A percentile compares a stretch with the other conserved stretches of the same genome.
phyloP scores from a whole-genome alignment of 2,888 invertebrate genomes.

The Cremastinae sp. region DNA sequence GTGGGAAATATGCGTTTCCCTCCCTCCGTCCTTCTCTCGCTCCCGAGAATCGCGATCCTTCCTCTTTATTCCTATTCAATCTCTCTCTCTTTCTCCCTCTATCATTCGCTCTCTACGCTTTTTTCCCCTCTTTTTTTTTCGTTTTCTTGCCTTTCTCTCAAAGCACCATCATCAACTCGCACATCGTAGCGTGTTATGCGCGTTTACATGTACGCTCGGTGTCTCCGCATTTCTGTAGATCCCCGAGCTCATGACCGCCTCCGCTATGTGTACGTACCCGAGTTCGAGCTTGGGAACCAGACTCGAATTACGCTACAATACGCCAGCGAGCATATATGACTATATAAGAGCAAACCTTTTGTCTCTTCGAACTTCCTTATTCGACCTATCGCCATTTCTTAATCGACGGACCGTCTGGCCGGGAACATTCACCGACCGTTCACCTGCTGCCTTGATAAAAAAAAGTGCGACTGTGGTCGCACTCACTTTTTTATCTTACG shows the following conservation, averaged over 20 bases:
- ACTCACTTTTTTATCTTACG: too few relatives aligned
- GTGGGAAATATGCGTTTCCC: constrained; percentile 75
- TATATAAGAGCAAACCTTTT: constrained; percentile 15
- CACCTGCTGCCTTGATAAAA: background rate
- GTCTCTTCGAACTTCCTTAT: constrained; percentile 67
- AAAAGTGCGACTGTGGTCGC: too few relatives aligned
- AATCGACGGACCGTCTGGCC: constrained; percentile 38
- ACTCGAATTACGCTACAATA: constrained; percentile 55
- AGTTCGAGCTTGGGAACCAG: constrained; percentile 73
- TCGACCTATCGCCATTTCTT: constrained; percentile 67
- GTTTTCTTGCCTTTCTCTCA: constrained; percentile 23
- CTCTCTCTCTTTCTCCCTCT: constrained; percentile 25
- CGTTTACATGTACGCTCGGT: constrained; percentile 18
- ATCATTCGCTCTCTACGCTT: constrained; percentile 42
- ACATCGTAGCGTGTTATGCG: constrained; percentile 31
- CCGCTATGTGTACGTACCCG: constrained; percentile 57
- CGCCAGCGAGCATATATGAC: background rate
- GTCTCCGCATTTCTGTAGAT: constrained; percentile 36
- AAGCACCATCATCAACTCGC: constrained; percentile 51
- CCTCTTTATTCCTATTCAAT: constrained; percentile 14
- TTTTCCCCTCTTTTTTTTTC: constrained; percentile 24
- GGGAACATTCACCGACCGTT: background rate
- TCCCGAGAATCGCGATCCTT: constrained; percentile 7
- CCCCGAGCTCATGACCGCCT: constrained; percentile 36
- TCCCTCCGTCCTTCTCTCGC: constrained; percentile 35